phyloP scores from a whole-genome alignment of 1,140 invertebrate genomes.

The Anthonomus grandis region DNA sequence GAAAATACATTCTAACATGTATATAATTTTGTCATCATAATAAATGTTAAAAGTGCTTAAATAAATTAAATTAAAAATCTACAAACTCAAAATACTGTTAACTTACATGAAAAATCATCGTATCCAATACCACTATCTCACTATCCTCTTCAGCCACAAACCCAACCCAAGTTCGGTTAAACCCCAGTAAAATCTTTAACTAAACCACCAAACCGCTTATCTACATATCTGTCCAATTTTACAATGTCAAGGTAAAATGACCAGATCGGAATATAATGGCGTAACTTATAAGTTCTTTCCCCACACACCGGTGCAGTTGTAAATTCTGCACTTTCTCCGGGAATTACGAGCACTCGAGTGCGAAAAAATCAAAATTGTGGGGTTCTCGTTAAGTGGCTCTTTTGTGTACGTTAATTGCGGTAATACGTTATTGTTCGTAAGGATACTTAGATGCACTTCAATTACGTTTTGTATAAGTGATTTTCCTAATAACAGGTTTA shows the following conservation, averaged over 20 bases:
- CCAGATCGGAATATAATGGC: slow-evolving; percentile 1
- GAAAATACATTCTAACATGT: neutral
- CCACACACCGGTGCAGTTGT: slow-evolving; percentile 1
- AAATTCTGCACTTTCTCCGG: slow-evolving; percentile 11
- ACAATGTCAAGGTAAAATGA: slow-evolving; percentile 17
- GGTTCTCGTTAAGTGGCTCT: no score
- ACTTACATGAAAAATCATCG: slow-evolving; percentile 2
- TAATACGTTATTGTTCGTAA: no score
- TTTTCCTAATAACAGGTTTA: no score
- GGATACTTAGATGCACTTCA: no score
- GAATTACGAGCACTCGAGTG: no score
- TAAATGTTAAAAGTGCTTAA: neutral
- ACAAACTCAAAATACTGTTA: neutral
- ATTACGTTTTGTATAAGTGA: no score
- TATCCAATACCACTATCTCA: no score
- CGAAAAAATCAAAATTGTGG: no score
- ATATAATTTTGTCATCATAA: neutral
- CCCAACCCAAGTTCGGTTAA: neutral
- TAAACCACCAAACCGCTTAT: neutral
- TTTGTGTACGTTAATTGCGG: no score
- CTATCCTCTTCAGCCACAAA: neutral
- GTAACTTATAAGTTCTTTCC: slow-evolving; percentile 14
- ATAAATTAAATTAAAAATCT: neutral
- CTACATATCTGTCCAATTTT: slow-evolving; percentile 10
- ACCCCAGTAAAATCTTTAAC: neutral